These are phyloP conservation scores for Sapayoa aenigma DNA, from an alignment of 2,113 vertebrate species.

Conservation along the genomic window DNA sequence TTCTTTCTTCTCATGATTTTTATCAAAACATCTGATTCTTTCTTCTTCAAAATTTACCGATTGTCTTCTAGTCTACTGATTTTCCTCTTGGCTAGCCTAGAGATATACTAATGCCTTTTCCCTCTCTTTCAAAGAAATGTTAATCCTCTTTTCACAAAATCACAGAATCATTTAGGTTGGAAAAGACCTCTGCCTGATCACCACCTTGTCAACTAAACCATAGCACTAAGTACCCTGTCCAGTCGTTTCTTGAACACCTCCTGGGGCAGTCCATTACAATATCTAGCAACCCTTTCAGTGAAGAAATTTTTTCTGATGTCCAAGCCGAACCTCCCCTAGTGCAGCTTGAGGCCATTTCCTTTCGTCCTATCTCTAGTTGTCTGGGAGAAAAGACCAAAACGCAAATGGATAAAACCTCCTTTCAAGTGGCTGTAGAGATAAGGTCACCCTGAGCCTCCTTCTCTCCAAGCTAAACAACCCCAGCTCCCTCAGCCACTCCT, in stretches of 20 bases:
- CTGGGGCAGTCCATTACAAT: not conserved
- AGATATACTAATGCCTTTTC: not conserved
- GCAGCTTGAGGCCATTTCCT: not conserved
- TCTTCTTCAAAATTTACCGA: not conserved
- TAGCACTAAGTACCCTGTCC: too few relatives aligned
- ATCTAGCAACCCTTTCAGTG: not conserved
- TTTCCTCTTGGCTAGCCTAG: not conserved
- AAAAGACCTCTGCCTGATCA: not conserved
- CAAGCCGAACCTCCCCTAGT: not conserved
- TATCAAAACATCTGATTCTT: not conserved
- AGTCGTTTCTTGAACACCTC: not conserved
- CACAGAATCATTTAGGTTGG: not conserved
- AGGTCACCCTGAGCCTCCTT: not conserved
- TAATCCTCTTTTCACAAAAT: not conserved
- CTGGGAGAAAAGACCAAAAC: not conserved
- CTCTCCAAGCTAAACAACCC: not conserved
- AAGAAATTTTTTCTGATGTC: not conserved
- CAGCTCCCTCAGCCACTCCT: not conserved
- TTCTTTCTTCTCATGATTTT: not conserved
- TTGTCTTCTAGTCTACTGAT: not conserved
- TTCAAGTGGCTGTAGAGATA: not conserved
- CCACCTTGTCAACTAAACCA: not conserved
- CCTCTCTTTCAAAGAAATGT: not conserved
- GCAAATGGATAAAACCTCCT: not conserved
- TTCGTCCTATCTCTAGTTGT: rapidly evolving